Evolutionary conservation across 2,797 vertebrate genomes (phyloP), one percentile per base, ranked within the genome.

Genomic region (Trematomus bernacchii): DNA sequence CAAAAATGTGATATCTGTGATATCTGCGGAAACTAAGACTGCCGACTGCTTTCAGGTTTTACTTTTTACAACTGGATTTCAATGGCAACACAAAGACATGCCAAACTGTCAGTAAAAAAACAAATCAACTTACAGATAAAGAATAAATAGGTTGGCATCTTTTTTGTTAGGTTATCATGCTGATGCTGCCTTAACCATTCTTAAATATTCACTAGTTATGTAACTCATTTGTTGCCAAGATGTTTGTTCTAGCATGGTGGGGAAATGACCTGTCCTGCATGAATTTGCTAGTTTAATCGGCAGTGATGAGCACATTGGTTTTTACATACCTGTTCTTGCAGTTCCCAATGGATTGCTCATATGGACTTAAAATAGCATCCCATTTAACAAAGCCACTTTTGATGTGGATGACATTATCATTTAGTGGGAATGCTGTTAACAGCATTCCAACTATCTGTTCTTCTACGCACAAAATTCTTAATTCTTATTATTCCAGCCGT

Each of bases 21-120:
- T 40, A 1, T 58, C 19, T 59, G 1, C 11, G 10, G 13, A 58
- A 59, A 88, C 13, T 71, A 19, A 62, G 9, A 52, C 23, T 16
- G 18, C 21, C 33, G n/a, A 6, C 21, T 27, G 27, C 27, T 69
- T 54, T 67, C 18, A n/a, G 43, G 43, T 14, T 15, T 59, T 44
- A 57, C 0, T 2, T 19, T 43, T 33, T 3, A 30, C 12, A 48
- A 23, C 14, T 50, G 1, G 2, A 63, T 48, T 73, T 64, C 8
- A 82, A 64, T 4, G 19, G 59, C 16, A 52, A 42, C n/a, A 16
- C 11, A 55, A 67, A 63, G 46, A 23, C 30, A 54, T 33, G 0
- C 4, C 11, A 15, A 33, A 4, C 44, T 37, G 11, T 0, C 2
- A 47, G 11, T 4, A 23, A 27, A n/a, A 4, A 42, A 7, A 2